Conservation (phyloP, 2,797 vertebrate genomes). For the Muscicapa comitata region DNA sequence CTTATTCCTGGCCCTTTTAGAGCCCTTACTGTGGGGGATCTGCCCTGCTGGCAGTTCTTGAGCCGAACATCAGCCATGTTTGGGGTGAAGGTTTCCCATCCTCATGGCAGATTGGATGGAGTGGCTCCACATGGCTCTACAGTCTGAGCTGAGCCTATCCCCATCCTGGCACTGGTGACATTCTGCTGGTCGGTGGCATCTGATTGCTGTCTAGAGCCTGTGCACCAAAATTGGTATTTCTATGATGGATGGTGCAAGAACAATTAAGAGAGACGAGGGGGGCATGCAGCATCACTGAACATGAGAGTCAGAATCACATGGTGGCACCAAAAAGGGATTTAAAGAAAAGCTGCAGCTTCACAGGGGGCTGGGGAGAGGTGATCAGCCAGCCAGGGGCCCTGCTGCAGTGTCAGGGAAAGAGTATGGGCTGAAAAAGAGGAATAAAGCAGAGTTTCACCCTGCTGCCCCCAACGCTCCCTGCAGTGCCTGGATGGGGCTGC, state of each 20-base stretch:
- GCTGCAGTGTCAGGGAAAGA: neutral
- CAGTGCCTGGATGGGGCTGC: neutral
- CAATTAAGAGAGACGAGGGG: accelerated
- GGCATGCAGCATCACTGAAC: neutral
- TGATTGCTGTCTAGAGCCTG: neutral
- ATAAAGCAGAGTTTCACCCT: neutral
- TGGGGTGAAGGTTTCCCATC: neutral
- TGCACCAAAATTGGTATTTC: neutral
- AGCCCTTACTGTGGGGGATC: accelerated
- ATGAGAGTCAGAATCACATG: neutral
- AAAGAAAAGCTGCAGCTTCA: neutral
- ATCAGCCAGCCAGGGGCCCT: neutral
- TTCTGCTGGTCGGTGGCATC: neutral
- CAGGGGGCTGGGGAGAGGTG: accelerated
- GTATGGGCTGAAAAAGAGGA: neutral
- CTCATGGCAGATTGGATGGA: neutral
- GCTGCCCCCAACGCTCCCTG: neutral
- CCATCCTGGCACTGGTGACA: neutral
- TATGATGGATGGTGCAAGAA: neutral
- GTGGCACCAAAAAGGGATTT: neutral
- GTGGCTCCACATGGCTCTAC: neutral
- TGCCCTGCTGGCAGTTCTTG: neutral
- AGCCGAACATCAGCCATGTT: neutral
- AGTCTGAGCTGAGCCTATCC: neutral
- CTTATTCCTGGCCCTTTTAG: neutral